phyloP scores from a whole-genome alignment of 2,797 vertebrate species.

The Cryptoblepharus egeriae region DNA sequence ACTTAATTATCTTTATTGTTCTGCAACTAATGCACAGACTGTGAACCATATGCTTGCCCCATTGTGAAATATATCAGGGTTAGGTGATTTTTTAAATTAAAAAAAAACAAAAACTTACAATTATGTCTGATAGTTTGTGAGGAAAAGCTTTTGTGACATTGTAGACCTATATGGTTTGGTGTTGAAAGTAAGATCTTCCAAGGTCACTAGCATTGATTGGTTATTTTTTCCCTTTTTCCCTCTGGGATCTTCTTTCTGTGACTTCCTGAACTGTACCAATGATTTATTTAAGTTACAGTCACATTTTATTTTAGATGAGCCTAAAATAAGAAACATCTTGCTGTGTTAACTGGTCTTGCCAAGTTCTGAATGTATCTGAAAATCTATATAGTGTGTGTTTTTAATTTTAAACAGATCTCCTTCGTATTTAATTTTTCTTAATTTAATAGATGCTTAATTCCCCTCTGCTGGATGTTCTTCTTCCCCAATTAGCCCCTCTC shows the following conservation, averaged over 20 bases:
- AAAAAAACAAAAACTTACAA: neutral
- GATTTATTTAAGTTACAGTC: neutral
- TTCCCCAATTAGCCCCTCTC: no score
- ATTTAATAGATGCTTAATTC: neutral
- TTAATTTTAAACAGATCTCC: no score
- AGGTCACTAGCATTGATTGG: neutral
- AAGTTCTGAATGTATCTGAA: neutral
- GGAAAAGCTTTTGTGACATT: neutral
- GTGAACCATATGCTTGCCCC: constrained; percentile 64
- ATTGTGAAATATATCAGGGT: constrained; percentile 50
- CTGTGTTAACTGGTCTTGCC: neutral
- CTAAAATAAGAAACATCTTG: neutral
- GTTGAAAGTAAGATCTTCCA: neutral
- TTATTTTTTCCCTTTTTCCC: neutral
- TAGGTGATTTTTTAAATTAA: constrained; percentile 23
- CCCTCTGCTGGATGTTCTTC: neutral
- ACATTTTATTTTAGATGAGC: neutral
- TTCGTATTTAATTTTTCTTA: no score
- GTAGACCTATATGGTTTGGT: neutral
- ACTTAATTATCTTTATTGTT: constrained; percentile 66
- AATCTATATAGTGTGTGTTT: neutral
- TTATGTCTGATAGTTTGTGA: neutral
- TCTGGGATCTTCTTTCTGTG: neutral
- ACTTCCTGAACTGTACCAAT: neutral
- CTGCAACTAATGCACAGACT: constrained; percentile 54